These are phyloP conservation scores for Carassius carassius DNA, from an alignment of 2,113 vertebrate species.

Conservation along the genomic window DNA sequence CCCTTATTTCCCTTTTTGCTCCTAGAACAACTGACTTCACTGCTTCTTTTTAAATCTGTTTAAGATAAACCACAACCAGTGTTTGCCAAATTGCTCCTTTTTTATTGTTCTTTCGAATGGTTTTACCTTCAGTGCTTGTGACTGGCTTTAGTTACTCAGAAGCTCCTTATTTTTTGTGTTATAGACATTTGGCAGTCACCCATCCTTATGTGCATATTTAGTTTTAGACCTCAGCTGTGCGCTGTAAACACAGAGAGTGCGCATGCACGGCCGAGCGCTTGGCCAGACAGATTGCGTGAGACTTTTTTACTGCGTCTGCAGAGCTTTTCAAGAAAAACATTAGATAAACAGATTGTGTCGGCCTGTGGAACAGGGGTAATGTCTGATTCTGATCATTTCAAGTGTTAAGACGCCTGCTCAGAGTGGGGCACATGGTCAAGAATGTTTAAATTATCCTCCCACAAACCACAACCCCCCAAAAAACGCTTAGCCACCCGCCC, in stretches of 20 bases:
- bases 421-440: conserved; percentile 63
- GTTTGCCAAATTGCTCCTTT: conserved; percentile 59
- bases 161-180: conserved; percentile 34
- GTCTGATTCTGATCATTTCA: conserved; percentile 52
- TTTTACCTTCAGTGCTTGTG: conserved; percentile 55
- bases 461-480: conserved; percentile 71
- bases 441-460: conserved; percentile 68
- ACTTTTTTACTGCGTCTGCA: conserved; percentile 68
- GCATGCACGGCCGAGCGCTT: conserved; percentile 51
- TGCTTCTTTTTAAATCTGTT: conserved; percentile 57
- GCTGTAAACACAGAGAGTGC: conserved; percentile 53
- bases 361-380: conserved; percentile 50
- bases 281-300: conserved; percentile 66
- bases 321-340: conserved; percentile 70
- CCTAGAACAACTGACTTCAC: neutral
- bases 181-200: conserved; percentile 42
- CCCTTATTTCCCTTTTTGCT: conserved; percentile 54
- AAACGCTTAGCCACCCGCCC: conserved; percentile 53
- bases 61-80: conserved; percentile 60
- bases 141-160: conserved; percentile 58
- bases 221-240: conserved; percentile 46
- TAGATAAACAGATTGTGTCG: conserved; percentile 71
- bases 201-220: conserved; percentile 40
- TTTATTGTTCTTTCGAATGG: conserved; percentile 50
- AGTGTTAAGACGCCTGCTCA: conserved; percentile 65